Conservation (phyloP, 2,113 vertebrate genomes). For the Colossoma macropomum region DNA sequence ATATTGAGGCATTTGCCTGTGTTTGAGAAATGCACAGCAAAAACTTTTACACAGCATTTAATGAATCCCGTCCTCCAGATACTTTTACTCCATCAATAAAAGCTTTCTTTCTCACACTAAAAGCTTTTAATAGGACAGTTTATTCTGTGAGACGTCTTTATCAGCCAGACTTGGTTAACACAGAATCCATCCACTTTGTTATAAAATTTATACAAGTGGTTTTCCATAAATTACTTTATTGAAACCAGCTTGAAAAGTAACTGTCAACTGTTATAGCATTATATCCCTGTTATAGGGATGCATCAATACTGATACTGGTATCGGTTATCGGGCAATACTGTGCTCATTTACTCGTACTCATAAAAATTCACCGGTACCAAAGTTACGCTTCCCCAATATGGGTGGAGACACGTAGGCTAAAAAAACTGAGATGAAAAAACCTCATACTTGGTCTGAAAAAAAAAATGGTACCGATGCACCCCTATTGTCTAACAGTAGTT, state of each 20-base stretch:
- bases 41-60: neutral
- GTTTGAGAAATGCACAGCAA: neutral
- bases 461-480: too few species aligned
- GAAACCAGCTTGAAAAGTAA: neutral
- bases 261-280: neutral
- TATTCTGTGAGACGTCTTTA: conserved; percentile 27
- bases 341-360: too few species aligned
- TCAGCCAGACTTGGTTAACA: neutral
- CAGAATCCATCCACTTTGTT: neutral
- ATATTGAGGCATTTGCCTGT: neutral
- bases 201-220: neutral
- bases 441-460: too few species aligned
- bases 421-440: too few species aligned
- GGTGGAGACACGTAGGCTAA: too few species aligned
- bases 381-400: too few species aligned
- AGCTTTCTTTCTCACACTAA: neutral
- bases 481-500: too few species aligned
- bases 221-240: neutral
- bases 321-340: too few species aligned
- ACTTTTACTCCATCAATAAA: conserved; percentile 23
- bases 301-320: too few species aligned
- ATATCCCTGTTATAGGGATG: too few species aligned
- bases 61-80: neutral
- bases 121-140: conserved; percentile 5
- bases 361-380: too few species aligned